phyloP scores from a whole-genome alignment of 2,113 vertebrate species.

The Actenoides lindsayi region DNA sequence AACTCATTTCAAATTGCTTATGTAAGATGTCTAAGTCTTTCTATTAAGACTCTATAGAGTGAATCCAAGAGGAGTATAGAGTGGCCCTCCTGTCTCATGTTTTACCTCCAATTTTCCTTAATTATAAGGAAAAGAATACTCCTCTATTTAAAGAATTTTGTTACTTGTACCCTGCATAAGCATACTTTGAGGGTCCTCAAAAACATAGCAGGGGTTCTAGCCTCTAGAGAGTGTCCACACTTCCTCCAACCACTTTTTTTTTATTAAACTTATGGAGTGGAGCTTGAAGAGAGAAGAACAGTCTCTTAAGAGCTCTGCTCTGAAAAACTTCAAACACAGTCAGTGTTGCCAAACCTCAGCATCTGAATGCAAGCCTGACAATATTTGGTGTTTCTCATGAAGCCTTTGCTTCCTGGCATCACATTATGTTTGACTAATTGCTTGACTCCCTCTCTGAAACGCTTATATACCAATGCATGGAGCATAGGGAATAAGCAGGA shows the following conservation, averaged over 20 bases:
- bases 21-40: not conserved
- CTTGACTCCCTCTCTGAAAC: too few relatives aligned
- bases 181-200: not conserved
- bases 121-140: not conserved
- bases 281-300: not conserved
- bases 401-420: not conserved
- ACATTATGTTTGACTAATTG: not conserved
- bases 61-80: not conserved
- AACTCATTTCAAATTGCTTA: rapidly evolving
- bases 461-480: too few relatives aligned
- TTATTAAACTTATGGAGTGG: not conserved
- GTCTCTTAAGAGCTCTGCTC: not conserved
- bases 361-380: not conserved
- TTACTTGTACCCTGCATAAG: not conserved
- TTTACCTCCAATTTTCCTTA: not conserved
- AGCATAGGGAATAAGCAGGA: too few relatives aligned
- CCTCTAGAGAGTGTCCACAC: not conserved
- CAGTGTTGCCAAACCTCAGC: not conserved
- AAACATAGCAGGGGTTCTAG: not conserved
- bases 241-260: not conserved
- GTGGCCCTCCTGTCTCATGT: not conserved
- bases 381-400: not conserved
- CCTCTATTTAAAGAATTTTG: not conserved
- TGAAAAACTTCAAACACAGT: not conserved
- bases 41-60: not conserved